Base-by-base conservation (phyloP, 2,888 invertebrate genomes). In the Morpho achilles region DNA sequence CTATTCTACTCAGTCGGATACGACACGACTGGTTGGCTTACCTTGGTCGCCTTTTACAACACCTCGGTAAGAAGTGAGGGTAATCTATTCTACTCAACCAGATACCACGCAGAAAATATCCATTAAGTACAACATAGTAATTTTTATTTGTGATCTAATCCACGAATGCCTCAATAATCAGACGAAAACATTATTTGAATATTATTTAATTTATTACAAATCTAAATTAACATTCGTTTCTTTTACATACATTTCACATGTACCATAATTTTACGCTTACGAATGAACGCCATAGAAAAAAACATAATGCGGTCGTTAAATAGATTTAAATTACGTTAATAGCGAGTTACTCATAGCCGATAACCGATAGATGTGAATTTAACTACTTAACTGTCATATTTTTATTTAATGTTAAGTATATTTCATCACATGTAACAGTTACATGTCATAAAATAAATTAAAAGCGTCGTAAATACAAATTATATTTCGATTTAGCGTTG, bases 281-380 rank as follows among this genome's bases (percentile, higher is more conserved):
- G 40, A 8, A 62, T 62, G 58, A 60, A 51, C 16, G 55, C 50
- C 48, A 58, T 32, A 61, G 53, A 50, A 58, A 49, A 61, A 53
- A 47, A 54, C 44, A 60, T 61, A 62, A 63, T 59, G 39, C 16
- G 55, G 46, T 60, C 62, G 61, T 66, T 61, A 66, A 67, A 59
- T 55, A 43, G 48, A 48, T 59, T 59, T 60, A 60, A 61, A 64
- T 56, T 53, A 58, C 62, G 55, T 60, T 62, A 55, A 60, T 64
- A 50, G 53, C 45, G 44, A 49, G 60, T 62, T 54, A 56, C 41
- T 59, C 58, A 59, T 50, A 53, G 40, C 55, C 46, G 53, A 60
- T 59, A 59, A 58, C 54, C 47, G 44, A 55, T 53, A 40, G 8
- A 56, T 49, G 56, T 60, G 58, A 58, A 56, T 32, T 59, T 59